Conservation (phyloP, 1,140 invertebrate species). For the Hylyphantes graminicola region DNA sequence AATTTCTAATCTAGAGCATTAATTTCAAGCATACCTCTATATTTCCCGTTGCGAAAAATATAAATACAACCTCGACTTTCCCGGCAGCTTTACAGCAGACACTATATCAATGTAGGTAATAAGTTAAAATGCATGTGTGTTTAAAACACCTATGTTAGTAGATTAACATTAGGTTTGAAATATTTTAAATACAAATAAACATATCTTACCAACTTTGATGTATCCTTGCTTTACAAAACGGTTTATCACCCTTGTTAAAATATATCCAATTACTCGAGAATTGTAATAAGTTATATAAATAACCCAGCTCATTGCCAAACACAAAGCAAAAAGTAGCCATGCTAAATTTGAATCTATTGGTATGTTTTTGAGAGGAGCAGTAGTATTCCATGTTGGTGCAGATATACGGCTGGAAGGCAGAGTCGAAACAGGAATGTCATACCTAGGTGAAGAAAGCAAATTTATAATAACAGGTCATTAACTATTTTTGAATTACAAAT, state of each 20-base stretch:
- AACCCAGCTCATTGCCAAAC: slow-evolving; percentile 86
- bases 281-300: slow-evolving; percentile 96
- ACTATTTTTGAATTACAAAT: no score
- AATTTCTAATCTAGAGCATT: no score
- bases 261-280: slow-evolving; percentile 88
- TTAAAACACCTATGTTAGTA: background rate
- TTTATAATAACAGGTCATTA: background rate
- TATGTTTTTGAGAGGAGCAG: slow-evolving; percentile 59
- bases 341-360: slow-evolving; percentile 80
- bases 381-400: slow-evolving; percentile 56
- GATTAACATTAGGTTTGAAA: slow-evolving; percentile 32
- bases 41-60: no score
- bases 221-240: slow-evolving; percentile 76
- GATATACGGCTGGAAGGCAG: slow-evolving; percentile 20
- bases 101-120: no score
- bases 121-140: background rate
- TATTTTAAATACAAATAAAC: slow-evolving; percentile 56
- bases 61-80: no score
- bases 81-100: no score
- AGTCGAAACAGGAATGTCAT: slow-evolving; percentile 25
- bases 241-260: slow-evolving; percentile 90
- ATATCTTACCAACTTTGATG: slow-evolving; percentile 84
- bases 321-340: slow-evolving; percentile 82
- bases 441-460: slow-evolving; percentile 25
- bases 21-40: no score